Evolutionary conservation across 2,797 vertebrate genomes (phyloP), one percentile per base, ranked within the genome.

Genomic region (Spea hammondii): DNA sequence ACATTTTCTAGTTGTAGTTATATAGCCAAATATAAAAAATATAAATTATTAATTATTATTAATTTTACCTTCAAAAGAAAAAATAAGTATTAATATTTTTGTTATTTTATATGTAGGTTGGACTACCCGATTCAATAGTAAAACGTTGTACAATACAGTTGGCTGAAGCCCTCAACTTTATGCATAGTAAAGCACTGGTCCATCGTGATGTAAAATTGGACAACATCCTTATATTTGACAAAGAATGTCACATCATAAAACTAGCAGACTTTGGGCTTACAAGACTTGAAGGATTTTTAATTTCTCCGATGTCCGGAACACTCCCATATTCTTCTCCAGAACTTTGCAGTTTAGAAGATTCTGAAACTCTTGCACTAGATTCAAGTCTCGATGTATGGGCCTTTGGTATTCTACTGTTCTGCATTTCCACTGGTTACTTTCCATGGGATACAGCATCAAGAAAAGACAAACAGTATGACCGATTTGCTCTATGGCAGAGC

Each of bases 141-240:
- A 96, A 97, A 86, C 89, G 95, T 45, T 94, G 96, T 57, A 91
- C 91, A 65, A 85, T 93, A 50, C 96, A 98, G 88, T 83, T 98
- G 75, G 94, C 94, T 0, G 89, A 92, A 2, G 96, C 96, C 0
- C 90, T 98, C 67, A 92, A 94, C 71, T 94, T 96, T 85, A 94
- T 98, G 68, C 96, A 98, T 55, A 87, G 93, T 47, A 86, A 94
- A 60, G 96, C 94, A 4, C 93, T 98, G n/a, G 95, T 98, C 10
- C 96, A 98, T 14, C 91, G 96, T 0, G 96, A 98, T 10, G 94
- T 98, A 85, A 98, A 98, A 84, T 94, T 96, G 0, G 96, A 98
- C 87, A 98, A 98, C 0, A 92, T 98, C 78, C 93, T 98, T 78
- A 88, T 98, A 82, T 98, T 95, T 1, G 95, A 96, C 84, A 85